A percentile compares a stretch with the other conserved stretches of the same genome.
These are phyloP conservation scores for Leptoteleia sp. DNA, from an alignment of 1,140 invertebrate genomes.

Conservation along the genomic window DNA sequence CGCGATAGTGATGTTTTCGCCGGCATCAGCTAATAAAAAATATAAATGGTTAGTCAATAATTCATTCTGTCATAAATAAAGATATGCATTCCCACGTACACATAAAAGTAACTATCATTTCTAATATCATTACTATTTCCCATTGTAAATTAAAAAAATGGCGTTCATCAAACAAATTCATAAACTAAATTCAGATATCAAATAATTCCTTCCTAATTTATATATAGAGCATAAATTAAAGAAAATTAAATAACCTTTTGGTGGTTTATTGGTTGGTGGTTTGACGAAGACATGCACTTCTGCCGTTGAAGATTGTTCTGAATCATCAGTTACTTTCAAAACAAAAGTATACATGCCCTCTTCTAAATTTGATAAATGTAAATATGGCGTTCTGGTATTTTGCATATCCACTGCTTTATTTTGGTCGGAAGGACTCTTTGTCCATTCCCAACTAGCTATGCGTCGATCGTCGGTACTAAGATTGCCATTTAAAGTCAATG, in stretches of 20 bases:
- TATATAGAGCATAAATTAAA: no score
- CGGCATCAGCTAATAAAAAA: slow-evolving; percentile 83
- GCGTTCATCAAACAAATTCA: no score
- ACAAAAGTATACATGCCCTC: slow-evolving; percentile 97
- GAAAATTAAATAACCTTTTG: slow-evolving; percentile 85
- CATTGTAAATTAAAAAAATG: no score
- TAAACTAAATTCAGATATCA: no score
- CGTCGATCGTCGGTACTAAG: slow-evolving; percentile 95
- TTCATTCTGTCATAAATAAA: no score
- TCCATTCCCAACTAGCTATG: slow-evolving; percentile 97
- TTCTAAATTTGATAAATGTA: slow-evolving; percentile 93
- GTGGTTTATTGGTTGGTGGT: slow-evolving; percentile 91
- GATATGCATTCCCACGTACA: no score
- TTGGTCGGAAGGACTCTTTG: slow-evolving; percentile 91
- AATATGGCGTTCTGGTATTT: slow-evolving; percentile 93
- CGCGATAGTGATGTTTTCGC: slow-evolving; percentile 85
- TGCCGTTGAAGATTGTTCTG: slow-evolving; percentile 91
- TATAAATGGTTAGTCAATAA: background rate
- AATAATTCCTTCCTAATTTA: no score
- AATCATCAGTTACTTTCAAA: slow-evolving; percentile 94
- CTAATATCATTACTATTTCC: no score
- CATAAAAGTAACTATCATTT: no score
- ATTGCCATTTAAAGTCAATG: slow-evolving; percentile 93
- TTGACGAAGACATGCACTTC: slow-evolving; percentile 97
- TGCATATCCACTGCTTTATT: slow-evolving; percentile 96